Conservation (phyloP, 2,113 vertebrate species). For the Engraulis encrasicolus region DNA sequence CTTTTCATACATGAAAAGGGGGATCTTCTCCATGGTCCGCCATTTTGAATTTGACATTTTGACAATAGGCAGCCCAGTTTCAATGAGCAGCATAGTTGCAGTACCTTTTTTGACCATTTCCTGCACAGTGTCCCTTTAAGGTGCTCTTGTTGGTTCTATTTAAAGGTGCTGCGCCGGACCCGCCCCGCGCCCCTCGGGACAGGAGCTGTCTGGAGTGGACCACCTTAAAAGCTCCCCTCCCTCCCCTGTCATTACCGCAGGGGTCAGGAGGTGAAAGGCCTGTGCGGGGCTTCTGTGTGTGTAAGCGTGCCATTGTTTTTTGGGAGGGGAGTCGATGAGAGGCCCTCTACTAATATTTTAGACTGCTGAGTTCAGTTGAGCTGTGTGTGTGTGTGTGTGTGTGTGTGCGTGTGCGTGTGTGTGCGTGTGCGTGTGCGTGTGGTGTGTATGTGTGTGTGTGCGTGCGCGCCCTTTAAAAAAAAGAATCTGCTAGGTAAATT, state of each 20-base stretch:
- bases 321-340: background rate
- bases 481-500: background rate
- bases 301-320: conserved; percentile 17
- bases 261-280: background rate
- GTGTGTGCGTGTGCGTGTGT: too few relatives aligned
- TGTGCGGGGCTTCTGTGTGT: conserved; percentile 10
- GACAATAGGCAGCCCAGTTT: too few relatives aligned
- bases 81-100: too few relatives aligned
- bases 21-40: too few relatives aligned
- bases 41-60: too few relatives aligned
- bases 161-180: too few relatives aligned
- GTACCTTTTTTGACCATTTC: too few relatives aligned
- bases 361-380: background rate
- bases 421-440: too few relatives aligned
- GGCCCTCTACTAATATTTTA: background rate
- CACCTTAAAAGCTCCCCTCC: conserved; percentile 9
- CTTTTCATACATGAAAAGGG: too few relatives aligned
- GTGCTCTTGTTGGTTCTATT: background rate
- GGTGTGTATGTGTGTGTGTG: too few relatives aligned
- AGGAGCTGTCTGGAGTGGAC: background rate
- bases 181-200: background rate
- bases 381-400: background rate
- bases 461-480: background rate
- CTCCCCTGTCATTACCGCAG: background rate
- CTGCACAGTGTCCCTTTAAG: too few relatives aligned